Base-by-base conservation (phyloP, 1,140 invertebrate genomes). In the Pissodes strobi region DNA sequence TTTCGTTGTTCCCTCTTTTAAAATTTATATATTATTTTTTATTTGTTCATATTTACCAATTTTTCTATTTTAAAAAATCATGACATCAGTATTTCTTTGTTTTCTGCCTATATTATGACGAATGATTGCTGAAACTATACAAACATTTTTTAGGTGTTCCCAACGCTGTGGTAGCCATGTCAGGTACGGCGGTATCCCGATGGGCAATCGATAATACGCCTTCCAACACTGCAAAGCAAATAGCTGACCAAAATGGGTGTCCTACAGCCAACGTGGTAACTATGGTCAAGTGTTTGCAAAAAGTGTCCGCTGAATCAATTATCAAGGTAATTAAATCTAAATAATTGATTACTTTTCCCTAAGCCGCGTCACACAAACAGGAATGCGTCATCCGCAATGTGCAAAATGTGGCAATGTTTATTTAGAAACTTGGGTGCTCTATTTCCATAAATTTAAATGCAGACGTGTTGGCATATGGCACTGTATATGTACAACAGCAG, bases 91-190 rank as follows among this genome's bases (percentile, higher is more conserved):
- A n/a, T n/a, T n/a, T n/a, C n/a, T n/a, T n/a, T n/a, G n/a, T n/a
- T n/a, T n/a, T n/a, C n/a, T n/a, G n/a, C n/a, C n/a, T n/a, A n/a
- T n/a, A n/a, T n/a, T n/a, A n/a, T n/a, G n/a, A n/a, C n/a, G n/a
- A 27, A 9, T 27, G 9, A 27, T 27, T 27, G 9, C 25, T 5
- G 3, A 27, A 5, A 39, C n/a, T 17, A 39, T 39, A 39, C 3
- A 4, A 13, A 39, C 15, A 17, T 10, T 39, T 21, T 12, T 0
- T 12, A 85, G 84, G 75, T 69, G 70, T 78, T 19, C 78, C 86
- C 0, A 82, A 79, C 18, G 86, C 86, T 5, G 77, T 88, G 17
- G 79, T 88, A 37, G 85, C 87, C 9, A 87, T 89, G 86, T 89
- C 87, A 18, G 88, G 88, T 12, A 83, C 84, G 3, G 79, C 86